Conservation (phyloP, 2,113 vertebrate genomes). For the Oplegnathus fasciatus region DNA sequence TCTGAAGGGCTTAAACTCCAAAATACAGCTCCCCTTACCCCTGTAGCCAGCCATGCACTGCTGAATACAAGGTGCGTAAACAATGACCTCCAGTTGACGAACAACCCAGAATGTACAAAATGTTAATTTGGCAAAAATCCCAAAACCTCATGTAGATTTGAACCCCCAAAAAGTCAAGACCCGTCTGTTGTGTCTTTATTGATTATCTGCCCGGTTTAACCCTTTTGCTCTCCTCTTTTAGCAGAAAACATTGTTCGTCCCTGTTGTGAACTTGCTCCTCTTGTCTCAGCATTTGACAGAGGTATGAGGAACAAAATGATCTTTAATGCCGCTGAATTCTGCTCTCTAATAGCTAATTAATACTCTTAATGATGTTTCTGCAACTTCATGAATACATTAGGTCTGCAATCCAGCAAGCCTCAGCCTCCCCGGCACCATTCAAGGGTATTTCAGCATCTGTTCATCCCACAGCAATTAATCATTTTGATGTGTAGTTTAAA, state of each 20-base stretch:
- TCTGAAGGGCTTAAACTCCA: slow-evolving; percentile 91
- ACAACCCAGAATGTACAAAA: slow-evolving; percentile 1
- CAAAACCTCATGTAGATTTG: neutral
- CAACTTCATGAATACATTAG: slow-evolving; percentile 92
- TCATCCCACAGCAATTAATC: slow-evolving; percentile 98
- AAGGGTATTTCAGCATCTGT: slow-evolving; percentile 97
- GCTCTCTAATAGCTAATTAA: slow-evolving; percentile 92
- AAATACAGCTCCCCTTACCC: slow-evolving; percentile 84
- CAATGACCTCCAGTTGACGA: slow-evolving; percentile 56
- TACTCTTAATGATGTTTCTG: slow-evolving; percentile 91
- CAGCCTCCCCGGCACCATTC: slow-evolving; percentile 87
- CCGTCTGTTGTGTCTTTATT: neutral
- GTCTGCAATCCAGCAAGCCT: slow-evolving; percentile 84
- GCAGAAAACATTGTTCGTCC: too few species aligned
- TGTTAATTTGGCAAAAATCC: neutral
- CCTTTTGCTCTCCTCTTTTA: neutral
- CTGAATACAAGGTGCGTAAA: slow-evolving; percentile 56
- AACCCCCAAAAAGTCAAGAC: neutral
- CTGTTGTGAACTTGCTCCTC: neutral
- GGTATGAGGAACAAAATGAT: slow-evolving; percentile 28
- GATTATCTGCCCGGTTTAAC: slow-evolving; percentile 28
- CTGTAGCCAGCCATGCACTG: slow-evolving; percentile 46
- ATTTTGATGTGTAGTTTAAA: slow-evolving; percentile 98
- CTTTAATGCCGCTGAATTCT: slow-evolving; percentile 49
- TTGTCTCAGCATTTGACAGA: slow-evolving; percentile 13